These are phyloP conservation scores for Coracopsis vasa DNA, from an alignment of 2,113 vertebrate species.

Conservation along the genomic window DNA sequence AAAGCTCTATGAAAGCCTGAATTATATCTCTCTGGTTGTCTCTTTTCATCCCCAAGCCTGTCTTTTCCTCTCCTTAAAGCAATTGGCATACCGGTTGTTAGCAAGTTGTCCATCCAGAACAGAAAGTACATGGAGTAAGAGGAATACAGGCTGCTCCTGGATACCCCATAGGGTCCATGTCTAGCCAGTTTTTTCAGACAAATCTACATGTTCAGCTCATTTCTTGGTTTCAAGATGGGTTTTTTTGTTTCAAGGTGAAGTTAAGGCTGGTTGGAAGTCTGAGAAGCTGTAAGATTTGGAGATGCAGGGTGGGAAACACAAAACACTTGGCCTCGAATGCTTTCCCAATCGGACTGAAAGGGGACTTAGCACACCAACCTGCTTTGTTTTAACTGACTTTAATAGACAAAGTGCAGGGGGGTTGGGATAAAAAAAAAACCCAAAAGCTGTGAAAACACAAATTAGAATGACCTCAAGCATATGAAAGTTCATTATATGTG, in stretches of 20 bases:
- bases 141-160: background rate
- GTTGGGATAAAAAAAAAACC: background rate
- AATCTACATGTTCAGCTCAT: background rate
- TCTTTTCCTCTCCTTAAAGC: constrained; percentile 39
- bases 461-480: background rate
- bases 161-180: background rate
- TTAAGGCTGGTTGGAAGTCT: background rate
- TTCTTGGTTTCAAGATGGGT: background rate
- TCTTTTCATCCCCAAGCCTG: constrained; percentile 33
- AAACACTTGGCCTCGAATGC: background rate
- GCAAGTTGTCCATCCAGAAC: background rate
- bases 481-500: background rate
- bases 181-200: background rate
- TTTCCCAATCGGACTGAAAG: background rate
- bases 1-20: constrained; percentile 39
- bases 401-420: background rate
- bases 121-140: background rate
- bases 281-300: background rate
- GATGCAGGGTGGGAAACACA: background rate
- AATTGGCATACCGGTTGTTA: background rate
- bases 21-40: constrained; percentile 40
- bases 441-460: background rate
- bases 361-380: background rate
- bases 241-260: background rate
- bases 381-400: constrained; percentile 34